Evolutionary conservation across 1,140 invertebrate genomes (phyloP), one percentile per base, ranked within the genome.

Genomic region (Tetramorium parvispinum): DNA sequence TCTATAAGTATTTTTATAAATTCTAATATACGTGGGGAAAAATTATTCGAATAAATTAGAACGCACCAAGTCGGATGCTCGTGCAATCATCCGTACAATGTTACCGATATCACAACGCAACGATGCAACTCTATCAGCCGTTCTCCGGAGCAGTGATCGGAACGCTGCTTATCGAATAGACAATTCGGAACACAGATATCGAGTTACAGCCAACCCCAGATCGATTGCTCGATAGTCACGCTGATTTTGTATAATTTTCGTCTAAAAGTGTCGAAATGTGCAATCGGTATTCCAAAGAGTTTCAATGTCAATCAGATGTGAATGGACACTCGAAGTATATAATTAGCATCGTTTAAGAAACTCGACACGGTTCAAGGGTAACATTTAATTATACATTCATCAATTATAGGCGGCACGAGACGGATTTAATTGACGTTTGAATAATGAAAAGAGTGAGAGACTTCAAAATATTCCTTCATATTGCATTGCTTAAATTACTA

Each of bases 151-250:
- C 51, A 57, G 40, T 65, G 77, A 66, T 66, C 46, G 21, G 18
- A 73, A 57, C 18, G 53, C 27, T 32, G 65, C 40, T 82, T 73
- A 82, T 73, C 53, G 24, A 68, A 49, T 40, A 18, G 51, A 82
- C 53, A 82, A 59, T 59, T 57, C 24, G 21, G 37, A 5, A 27
- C 32, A 18, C 32, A 18, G 40, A 71, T 71, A 71, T 82, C n/a
- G 13, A 71, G 21, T 57, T 57, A 18, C 46, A 70, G 13, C 8
- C 43, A 57, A 85, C 27, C 7, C n/a, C 10, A 77, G 10, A 49
- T 63, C 24, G 51, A 57, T 77, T 59, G 24, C 63, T 76, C 85
- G 77, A 66, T 65, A 88, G 75, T 76, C 82, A 86, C 77, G 68
- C 40, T 75, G 24, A 85, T 71, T 88, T 77, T 70, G 49, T n/a